These are phyloP conservation scores for Sardinella longiceps DNA, from an alignment of 2,797 vertebrate genomes.

Conservation along the genomic window DNA sequence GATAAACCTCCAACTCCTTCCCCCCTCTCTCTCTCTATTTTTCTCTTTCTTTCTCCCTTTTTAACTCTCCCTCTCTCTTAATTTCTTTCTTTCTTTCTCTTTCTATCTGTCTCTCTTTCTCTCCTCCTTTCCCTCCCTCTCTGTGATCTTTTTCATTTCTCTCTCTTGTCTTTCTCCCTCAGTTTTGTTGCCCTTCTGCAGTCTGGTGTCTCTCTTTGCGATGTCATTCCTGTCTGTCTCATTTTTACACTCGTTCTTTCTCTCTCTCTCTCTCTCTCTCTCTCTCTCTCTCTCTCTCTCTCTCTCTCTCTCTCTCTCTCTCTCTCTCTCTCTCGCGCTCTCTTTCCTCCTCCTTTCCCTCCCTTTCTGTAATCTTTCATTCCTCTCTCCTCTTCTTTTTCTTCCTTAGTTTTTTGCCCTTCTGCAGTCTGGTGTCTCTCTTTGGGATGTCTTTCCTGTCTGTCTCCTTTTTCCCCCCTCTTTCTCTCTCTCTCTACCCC, in stretches of 20 bases:
- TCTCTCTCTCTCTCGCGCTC: constrained; percentile 31
- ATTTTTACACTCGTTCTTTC: background rate
- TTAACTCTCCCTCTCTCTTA: constrained; percentile 50
- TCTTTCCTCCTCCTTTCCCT: constrained; percentile 56
- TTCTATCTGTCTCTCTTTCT: background rate
- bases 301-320: background rate
- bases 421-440: constrained; percentile 30
- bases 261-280: constrained; percentile 23
- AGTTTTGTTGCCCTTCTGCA: constrained; percentile 20
- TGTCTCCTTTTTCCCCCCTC: background rate
- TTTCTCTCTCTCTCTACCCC: background rate
- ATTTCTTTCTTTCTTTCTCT: constrained; percentile 17
- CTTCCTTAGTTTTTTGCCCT: background rate
- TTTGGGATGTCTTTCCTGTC: constrained; percentile 26
- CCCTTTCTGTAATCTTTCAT: constrained; percentile 41
- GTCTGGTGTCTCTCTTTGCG: constrained; percentile 24
- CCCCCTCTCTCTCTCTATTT: background rate
- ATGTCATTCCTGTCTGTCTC: constrained; percentile 15
- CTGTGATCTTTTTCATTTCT: constrained; percentile 35
- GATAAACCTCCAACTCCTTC: background rate
- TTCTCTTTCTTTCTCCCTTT: constrained; percentile 58
- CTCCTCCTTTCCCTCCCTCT: constrained; percentile 60
- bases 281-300: constrained; percentile 28
- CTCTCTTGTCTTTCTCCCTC: background rate
- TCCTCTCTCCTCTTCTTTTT: background rate